Evolutionary conservation across 2,797 vertebrate species (phyloP).

Genomic region (Epinephelus coioides): DNA sequence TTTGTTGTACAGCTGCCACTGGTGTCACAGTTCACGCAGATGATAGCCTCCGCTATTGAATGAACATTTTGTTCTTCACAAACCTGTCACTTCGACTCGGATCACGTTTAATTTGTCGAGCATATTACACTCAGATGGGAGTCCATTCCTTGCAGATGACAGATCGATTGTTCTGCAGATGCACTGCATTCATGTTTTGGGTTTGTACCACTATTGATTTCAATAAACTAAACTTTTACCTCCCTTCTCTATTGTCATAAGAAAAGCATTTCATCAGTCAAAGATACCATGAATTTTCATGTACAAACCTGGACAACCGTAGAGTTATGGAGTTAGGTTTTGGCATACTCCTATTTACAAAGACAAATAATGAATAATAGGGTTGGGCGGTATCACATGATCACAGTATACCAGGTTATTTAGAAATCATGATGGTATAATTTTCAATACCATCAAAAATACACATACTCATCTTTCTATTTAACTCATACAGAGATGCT

Average conservation of each 20-base stretch:
- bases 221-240: conserved; percentile 52
- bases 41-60: not conserved
- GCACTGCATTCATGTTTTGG: conserved; percentile 48
- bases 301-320: not conserved
- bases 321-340: too few species aligned
- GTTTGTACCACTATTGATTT: conserved; percentile 64
- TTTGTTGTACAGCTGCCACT: conserved; percentile 4
- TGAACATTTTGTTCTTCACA: conserved; percentile 33
- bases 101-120: conserved; percentile 29
- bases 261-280: conserved; percentile 47
- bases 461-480: too few species aligned
- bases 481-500: too few species aligned
- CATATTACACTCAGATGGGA: conserved; percentile 36
- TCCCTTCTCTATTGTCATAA: conserved; percentile 23
- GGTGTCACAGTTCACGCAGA: not conserved
- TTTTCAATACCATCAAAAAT: too few species aligned
- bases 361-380: too few species aligned
- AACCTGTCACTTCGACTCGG: conserved; percentile 36
- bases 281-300: conserved; percentile 19
- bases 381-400: too few species aligned
- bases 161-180: conserved; percentile 44
- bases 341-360: too few species aligned
- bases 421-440: too few species aligned
- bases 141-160: conserved; percentile 44
- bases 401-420: too few species aligned